phyloP scores from a whole-genome alignment of 1,140 invertebrate genomes.

The Adoxophyes honmai region DNA sequence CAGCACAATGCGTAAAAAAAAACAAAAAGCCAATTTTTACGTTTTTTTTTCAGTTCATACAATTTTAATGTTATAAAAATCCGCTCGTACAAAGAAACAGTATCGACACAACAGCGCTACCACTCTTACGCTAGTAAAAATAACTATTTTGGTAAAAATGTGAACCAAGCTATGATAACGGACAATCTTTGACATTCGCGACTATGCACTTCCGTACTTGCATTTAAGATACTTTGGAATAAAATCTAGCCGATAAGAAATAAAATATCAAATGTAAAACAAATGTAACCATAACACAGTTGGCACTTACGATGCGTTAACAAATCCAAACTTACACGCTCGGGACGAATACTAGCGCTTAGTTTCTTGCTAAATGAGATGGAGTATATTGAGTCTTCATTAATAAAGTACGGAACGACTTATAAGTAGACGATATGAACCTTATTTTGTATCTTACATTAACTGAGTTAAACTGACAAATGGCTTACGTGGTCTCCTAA shows the following conservation, averaged over 20 bases:
- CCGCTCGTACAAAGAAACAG: constrained; percentile 27
- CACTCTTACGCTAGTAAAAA: constrained; percentile 4
- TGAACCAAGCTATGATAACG: constrained; percentile 2
- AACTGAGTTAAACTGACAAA: too few relatives aligned
- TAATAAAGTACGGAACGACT: too few relatives aligned
- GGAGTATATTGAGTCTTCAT: too few relatives aligned
- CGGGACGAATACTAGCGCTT: not conserved
- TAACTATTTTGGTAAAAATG: constrained; percentile 1
- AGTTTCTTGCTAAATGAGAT: not conserved
- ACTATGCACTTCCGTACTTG: constrained; percentile 26
- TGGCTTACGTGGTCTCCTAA: too few relatives aligned
- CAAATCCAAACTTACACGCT: not conserved
- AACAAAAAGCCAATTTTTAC: constrained; percentile 38
- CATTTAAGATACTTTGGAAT: constrained; percentile 25
- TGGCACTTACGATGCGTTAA: constrained; percentile 10
- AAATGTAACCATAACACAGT: constrained; percentile 4
- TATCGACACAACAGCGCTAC: not conserved
- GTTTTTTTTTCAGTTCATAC: constrained; percentile 18
- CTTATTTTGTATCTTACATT: too few relatives aligned
- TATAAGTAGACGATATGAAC: too few relatives aligned
- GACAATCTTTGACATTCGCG: constrained; percentile 15
- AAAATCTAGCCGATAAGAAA: constrained; percentile 15
- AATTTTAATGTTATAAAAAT: constrained; percentile 34
- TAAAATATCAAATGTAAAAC: not conserved
- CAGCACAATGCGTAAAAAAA: constrained; percentile 62